Percentiles rank a stretch among this genome's conserved stretches.
phyloP scores from a whole-genome alignment of 2,113 vertebrate species.

The Hipposideros armiger region DNA sequence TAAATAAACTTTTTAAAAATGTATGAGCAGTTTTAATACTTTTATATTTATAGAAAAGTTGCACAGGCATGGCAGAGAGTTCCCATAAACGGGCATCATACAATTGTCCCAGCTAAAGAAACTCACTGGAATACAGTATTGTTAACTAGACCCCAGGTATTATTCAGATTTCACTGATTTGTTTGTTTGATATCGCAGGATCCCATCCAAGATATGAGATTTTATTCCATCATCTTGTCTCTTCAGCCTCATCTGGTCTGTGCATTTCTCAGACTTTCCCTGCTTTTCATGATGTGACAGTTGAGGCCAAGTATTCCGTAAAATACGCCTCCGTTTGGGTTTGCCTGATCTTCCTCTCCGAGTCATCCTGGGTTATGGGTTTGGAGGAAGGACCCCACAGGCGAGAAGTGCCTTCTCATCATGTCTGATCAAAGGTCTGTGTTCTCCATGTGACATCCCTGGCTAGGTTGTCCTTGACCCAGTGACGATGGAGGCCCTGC shows the following conservation, averaged over 20 bases:
- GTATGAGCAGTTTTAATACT: not conserved
- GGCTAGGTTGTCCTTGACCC: not conserved
- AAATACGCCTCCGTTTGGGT: not conserved
- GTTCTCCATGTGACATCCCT: rapidly evolving
- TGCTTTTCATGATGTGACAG: not conserved
- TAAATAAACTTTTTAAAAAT: not conserved
- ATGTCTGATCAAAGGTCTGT: rapidly evolving
- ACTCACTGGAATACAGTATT: not conserved
- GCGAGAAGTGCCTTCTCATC: not conserved
- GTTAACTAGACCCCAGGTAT: not conserved
- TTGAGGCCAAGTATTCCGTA: not conserved
- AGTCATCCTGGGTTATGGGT: no score
- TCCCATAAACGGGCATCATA: no score
- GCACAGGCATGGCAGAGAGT: no score
- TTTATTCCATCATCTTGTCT: not conserved
- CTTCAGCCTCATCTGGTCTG: not conserved
- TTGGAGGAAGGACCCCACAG: not conserved
- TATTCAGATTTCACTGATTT: not conserved
- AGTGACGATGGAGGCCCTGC: not conserved
- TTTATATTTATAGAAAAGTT: not conserved
- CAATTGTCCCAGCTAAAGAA: not conserved
- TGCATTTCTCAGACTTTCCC: not conserved
- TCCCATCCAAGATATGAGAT: not conserved
- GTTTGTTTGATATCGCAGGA: no score
- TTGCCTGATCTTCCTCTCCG: not conserved